Evolutionary conservation across 2,113 vertebrate genomes (phyloP), one percentile per base, ranked within the genome.

Genomic region (Dolichotis patagonum): DNA sequence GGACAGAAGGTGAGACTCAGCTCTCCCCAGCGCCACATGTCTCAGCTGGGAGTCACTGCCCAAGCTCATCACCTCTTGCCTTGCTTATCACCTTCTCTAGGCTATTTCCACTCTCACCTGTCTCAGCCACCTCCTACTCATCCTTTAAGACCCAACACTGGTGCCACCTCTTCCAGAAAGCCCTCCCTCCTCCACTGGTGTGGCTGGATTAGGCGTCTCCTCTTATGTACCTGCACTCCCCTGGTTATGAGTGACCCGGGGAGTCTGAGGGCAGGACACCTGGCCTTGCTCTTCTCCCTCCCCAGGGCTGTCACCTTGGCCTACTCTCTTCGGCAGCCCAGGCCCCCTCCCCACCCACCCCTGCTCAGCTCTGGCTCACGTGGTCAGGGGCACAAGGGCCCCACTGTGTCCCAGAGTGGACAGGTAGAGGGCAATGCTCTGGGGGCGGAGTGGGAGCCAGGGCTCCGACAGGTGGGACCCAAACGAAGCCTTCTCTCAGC

Each of bases 401-500:
- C 85, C 88, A 24, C 81, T 97, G 96, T 98, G 24, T n/a, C 35
- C 46, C 73, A 0, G 49, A 32, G 83, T 13, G 46, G 89, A 49
- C 69, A 46, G 84, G 78, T 49, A n/a, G 35, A 77, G 88, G 71
- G 52, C 26, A 38, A 52, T 56, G 32, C 54, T 69, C 11, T 28
- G 85, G 56, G 43, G 49, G 38, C 26, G 56, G 56, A 28, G 80
- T 0, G 4, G 13, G n/a, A 91, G 69, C 49, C 1, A 35, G 81
- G 49, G 56, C 43, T 38, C 43, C 30, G 94, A n/a, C 75, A 82
- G 85, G 88, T 5, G 94, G 85, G 54, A 46, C 35, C 28, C 58
- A 92, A 63, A 98, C 97, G 97, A 97, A 97, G 96, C 88, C 93
- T 56, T 90, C 96, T 96, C 95, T 97, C 87, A 95, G 71, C 8